Percentiles rank a stretch among this genome's conserved stretches.
These are phyloP conservation scores for Strigops habroptila DNA, from an alignment of 2,113 vertebrate genomes.

Conservation along the genomic window DNA sequence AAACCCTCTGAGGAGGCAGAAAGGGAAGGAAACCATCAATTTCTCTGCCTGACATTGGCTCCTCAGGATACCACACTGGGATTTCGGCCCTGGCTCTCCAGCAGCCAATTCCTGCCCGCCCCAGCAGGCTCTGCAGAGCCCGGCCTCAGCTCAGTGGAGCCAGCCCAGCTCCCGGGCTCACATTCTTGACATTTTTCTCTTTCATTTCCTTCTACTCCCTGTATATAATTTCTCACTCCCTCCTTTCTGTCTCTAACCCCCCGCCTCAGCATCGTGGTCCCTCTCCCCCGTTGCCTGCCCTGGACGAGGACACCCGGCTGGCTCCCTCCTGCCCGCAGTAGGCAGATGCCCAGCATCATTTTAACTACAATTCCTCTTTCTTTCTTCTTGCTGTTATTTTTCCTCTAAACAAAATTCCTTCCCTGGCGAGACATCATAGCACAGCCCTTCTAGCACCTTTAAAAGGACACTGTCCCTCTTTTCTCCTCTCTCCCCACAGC, in stretches of 20 bases:
- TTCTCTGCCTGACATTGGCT: not conserved
- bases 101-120: not conserved
- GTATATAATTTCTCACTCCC: constrained; percentile 11
- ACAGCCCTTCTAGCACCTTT: not conserved
- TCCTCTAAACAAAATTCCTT: constrained; percentile 54
- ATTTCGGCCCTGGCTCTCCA: not conserved
- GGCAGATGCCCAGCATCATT: not conserved
- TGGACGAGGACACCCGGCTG: not conserved
- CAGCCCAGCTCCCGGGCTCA: constrained; percentile 2
- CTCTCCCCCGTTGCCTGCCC: not conserved
- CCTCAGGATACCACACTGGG: not conserved
- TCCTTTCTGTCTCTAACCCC: constrained; percentile 19
- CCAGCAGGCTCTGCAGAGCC: not conserved
- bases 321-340: not conserved
- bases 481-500: not conserved
- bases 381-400: constrained; percentile 15
- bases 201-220: constrained; percentile 47
- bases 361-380: constrained; percentile 39
- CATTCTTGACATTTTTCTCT: constrained; percentile 60
- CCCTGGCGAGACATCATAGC: constrained; percentile 31
- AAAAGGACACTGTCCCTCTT: not conserved
- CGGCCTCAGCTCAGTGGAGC: not conserved
- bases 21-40: not conserved
- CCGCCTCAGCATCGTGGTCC: not conserved
- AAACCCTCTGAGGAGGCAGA: not conserved